Percentiles rank a stretch among this genome's conserved stretches.
Conservation (phyloP, 2,888 invertebrate species). For the Onthophagus sagittarius region DNA sequence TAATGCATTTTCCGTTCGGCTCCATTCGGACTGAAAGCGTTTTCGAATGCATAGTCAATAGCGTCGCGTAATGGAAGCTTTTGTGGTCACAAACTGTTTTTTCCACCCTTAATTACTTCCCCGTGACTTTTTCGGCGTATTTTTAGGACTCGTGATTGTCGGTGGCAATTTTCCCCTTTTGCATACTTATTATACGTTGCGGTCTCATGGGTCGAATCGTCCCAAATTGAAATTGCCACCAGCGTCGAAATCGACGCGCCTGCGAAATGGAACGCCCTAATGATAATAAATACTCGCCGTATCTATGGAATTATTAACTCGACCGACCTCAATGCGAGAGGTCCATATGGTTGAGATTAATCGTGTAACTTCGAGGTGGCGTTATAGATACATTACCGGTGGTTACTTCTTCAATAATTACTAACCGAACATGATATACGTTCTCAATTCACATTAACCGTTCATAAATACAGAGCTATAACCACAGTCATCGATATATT, state of each 20-base stretch:
- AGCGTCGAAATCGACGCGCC: not conserved
- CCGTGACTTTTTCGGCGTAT: not conserved
- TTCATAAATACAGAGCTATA: not conserved
- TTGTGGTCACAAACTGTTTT: not conserved
- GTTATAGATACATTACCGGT: not conserved
- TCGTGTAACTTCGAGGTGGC: not conserved
- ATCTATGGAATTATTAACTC: not conserved
- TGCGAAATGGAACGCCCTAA: not conserved
- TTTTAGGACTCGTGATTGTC: not conserved
- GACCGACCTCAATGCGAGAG: not conserved
- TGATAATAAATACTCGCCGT: not conserved
- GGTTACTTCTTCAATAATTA: not conserved
- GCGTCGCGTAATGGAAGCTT: not conserved
- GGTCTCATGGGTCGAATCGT: not conserved
- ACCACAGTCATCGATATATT: not conserved
- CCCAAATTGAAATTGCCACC: not conserved
- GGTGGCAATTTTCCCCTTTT: not conserved
- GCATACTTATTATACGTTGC: not conserved
- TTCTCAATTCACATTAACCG: not conserved
- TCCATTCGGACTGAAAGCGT: not conserved
- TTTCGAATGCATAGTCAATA: not conserved
- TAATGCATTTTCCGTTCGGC: not conserved
- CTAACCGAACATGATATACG: not conserved
- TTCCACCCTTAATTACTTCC: not conserved
- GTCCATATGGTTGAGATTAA: not conserved